A percentile compares a stretch with the other conserved stretches of the same genome.
Evolutionary conservation across 35 echinoderm and acorn worm genomes (phyloP).

Genomic region (Hemicentrotus pulcherrimus): DNA sequence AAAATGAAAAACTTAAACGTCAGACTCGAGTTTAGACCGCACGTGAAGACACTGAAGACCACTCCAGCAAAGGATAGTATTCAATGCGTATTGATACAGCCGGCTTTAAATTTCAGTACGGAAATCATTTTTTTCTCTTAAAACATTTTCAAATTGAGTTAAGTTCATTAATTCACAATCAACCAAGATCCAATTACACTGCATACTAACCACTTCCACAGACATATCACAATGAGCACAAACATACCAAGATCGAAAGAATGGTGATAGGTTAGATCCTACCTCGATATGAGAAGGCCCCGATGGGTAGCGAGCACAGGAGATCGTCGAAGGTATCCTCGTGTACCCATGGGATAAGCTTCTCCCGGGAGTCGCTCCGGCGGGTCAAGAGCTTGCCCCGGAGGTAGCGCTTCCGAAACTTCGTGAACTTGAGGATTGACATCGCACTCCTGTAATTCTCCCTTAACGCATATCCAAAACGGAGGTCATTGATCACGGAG

Average conservation of each 20-base stretch:
- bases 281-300: background rate
- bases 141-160: no score
- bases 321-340: background rate
- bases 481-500: background rate
- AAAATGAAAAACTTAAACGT: no score
- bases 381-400: slow-evolving; percentile 9
- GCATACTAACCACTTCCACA: background rate
- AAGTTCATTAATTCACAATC: no score
- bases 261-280: background rate
- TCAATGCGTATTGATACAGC: no score
- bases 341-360: slow-evolving; percentile 18
- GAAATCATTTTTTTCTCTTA: no score
- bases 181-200: background rate
- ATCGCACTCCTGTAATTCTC: background rate
- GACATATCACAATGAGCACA: background rate
- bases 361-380: slow-evolving; percentile 31
- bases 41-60: no score
- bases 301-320: background rate
- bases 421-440: slow-evolving; percentile 41
- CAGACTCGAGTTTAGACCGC: no score
- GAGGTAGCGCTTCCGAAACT: slow-evolving; percentile 49
- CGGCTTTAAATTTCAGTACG: no score
- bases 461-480: background rate
- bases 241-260: background rate
- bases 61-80: no score